Conservation (phyloP, 1,140 invertebrate genomes). For the Babylonia areolata region DNA sequence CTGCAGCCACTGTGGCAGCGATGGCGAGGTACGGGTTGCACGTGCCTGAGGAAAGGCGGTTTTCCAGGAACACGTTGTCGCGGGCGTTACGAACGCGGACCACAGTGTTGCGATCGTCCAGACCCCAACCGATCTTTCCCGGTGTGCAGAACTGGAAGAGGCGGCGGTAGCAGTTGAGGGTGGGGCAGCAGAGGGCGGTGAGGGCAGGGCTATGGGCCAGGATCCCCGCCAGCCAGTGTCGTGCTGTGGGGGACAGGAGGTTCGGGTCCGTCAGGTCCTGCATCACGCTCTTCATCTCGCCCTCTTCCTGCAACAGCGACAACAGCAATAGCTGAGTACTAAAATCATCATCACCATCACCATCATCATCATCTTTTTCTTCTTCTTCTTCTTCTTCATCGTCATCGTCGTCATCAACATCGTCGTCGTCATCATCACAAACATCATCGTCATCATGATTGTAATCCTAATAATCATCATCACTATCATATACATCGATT, state of each 20-base stretch:
- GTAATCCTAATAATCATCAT: too few species aligned
- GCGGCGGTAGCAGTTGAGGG: constrained; percentile 47
- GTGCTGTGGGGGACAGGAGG: constrained; percentile 20
- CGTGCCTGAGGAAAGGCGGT: constrained; percentile 28
- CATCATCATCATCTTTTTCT: too few species aligned
- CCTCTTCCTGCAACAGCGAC: background rate
- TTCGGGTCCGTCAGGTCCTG: background rate
- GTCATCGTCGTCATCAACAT: too few species aligned
- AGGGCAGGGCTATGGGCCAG: constrained; percentile 33
- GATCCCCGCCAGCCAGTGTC: constrained; percentile 36
- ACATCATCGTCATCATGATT: too few species aligned
- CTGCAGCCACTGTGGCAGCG: constrained; percentile 38
- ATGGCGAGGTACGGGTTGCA: constrained; percentile 38
- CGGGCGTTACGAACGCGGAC: constrained; percentile 29
- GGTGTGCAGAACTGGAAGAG: constrained; percentile 38
- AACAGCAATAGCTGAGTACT: too few species aligned
- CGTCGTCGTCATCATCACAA: too few species aligned
- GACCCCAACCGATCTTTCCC: constrained; percentile 43
- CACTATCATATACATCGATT: too few species aligned
- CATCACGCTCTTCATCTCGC: background rate
- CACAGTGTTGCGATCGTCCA: constrained; percentile 29
- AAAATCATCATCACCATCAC: too few species aligned
- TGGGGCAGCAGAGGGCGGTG: constrained; percentile 39
- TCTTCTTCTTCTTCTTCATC: too few species aligned
- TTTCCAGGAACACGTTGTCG: constrained; percentile 36